phyloP scores from a whole-genome alignment of 2,797 vertebrate species.

The Pantherophis alleghaniensis region DNA sequence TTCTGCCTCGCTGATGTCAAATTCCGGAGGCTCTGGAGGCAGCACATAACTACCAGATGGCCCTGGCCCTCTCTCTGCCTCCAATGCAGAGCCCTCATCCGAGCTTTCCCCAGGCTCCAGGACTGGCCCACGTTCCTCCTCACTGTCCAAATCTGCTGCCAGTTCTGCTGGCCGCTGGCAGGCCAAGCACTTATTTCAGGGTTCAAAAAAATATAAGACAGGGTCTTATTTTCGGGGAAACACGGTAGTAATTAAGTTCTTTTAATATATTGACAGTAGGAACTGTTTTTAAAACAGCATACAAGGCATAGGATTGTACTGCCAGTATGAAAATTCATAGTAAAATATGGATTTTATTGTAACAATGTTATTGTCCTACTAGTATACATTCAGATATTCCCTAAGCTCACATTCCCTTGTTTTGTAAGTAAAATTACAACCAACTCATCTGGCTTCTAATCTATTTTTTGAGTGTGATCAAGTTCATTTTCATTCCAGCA shows the following conservation, averaged over 20 bases:
- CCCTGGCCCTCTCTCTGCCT: too few relatives aligned
- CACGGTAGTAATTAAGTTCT: background rate
- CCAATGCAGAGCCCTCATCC: too few relatives aligned
- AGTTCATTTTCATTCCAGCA: background rate
- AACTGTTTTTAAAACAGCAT: background rate
- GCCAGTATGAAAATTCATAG: background rate
- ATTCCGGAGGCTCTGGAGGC: too few relatives aligned
- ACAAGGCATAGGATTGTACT: background rate
- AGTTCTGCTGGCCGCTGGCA: too few relatives aligned
- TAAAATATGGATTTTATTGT: background rate
- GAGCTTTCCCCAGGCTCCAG: too few relatives aligned
- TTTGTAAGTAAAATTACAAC: background rate
- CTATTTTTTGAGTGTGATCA: background rate
- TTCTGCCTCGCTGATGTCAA: too few relatives aligned
- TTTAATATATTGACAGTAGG: background rate
- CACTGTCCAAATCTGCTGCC: too few relatives aligned
- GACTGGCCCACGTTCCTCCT: too few relatives aligned
- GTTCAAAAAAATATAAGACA: too few relatives aligned
- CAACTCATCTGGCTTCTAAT: background rate
- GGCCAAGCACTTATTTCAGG: too few relatives aligned
- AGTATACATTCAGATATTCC: background rate
- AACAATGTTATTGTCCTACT: background rate
- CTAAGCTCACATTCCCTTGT: background rate
- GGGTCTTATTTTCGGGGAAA: too few relatives aligned
- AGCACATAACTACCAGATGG: too few relatives aligned